These are phyloP conservation scores for Rostratula benghalensis DNA, from an alignment of 2,113 vertebrate genomes.

Conservation along the genomic window DNA sequence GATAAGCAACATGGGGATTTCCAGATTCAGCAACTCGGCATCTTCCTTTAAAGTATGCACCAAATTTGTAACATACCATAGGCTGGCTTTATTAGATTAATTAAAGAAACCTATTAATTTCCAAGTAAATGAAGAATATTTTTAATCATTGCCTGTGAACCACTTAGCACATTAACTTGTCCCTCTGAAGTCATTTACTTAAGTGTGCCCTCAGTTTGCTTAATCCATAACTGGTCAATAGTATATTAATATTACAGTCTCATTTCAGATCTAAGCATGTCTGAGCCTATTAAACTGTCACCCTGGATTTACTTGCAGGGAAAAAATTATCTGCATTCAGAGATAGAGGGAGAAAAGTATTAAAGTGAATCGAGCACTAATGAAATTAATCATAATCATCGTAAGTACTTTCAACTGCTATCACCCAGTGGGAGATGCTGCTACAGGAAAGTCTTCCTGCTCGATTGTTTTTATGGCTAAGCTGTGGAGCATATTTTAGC, in stretches of 20 bases:
- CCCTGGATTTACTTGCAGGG: slow-evolving; percentile 78
- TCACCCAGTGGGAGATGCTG: slow-evolving; percentile 68
- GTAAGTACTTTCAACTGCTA: slow-evolving; percentile 64
- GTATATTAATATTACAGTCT: slow-evolving; percentile 81
- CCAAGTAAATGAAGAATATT: slow-evolving; percentile 70
- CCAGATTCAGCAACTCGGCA: slow-evolving; percentile 4
- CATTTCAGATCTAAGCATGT: slow-evolving; percentile 75
- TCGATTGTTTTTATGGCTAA: slow-evolving; percentile 5
- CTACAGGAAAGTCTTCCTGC: slow-evolving; percentile 12
- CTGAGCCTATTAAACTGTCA: slow-evolving; percentile 84
- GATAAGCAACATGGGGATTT: background rate
- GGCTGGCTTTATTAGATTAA: slow-evolving; percentile 68
- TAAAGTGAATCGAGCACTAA: slow-evolving; percentile 73
- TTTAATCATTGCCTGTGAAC: slow-evolving; percentile 61
- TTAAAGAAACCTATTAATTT: slow-evolving; percentile 72
- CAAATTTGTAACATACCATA: slow-evolving; percentile 2
- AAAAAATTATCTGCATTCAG: slow-evolving; percentile 72
- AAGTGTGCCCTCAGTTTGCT: slow-evolving; percentile 62
- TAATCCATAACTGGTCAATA: slow-evolving; percentile 80
- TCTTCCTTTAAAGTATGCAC: slow-evolving; percentile 24
- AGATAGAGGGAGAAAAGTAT: slow-evolving; percentile 70
- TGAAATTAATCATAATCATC: slow-evolving; percentile 75
- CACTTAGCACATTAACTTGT: slow-evolving; percentile 70
- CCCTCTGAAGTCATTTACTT: slow-evolving; percentile 70
- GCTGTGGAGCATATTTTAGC: background rate